Base-by-base conservation (phyloP, 2,888 invertebrate genomes). In the Troides helena region DNA sequence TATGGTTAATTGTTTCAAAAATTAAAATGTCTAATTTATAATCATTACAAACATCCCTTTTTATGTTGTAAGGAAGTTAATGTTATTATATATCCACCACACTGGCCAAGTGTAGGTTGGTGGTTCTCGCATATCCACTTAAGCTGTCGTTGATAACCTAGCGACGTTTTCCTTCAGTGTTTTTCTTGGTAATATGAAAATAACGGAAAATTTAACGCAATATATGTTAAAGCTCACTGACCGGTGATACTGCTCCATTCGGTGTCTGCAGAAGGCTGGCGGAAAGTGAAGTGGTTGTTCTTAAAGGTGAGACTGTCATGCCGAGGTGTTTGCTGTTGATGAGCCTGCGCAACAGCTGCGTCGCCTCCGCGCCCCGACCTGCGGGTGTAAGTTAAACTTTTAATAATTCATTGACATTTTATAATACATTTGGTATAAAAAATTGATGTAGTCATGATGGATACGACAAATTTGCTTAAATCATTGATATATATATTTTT, bases 301-400 rank as follows among this genome's bases (percentile, higher is more conserved):
- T 78, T 23, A 92, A 79, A 23, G 95, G 94, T 0, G 95, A 93
- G 76, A 95, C 94, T 36, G 96, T 95, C 89, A 95, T 95, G 62
- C 95, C 95, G 73, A 96, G 93, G 79, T 95, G 95, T 77, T 96
- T 94, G 86, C 95, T 96, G 84, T 95, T 96, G 79, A 97, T 96
- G 79, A 97, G 90, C 79, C 96, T 95, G 75, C 96, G 92, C 39
- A 97, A 88, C 59, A 97, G 86, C 83, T 96, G 96, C 70, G 96
- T 95, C 59, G 96, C 95, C 83, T 96, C 96, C 30, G 95, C 96
- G 69, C 94, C 94, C 63, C 94, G 93, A 75, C 93, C 93, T 93
- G 84, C 53, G 56, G 21, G 63, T n/a, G 61, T 8, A 46, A n/a
- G 25, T 25, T 25, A 50, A 25, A 17, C 23, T 14, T 25, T 25